These are phyloP conservation scores for Aelia acuminata DNA, from an alignment of 2,888 invertebrate genomes.

Conservation along the genomic window DNA sequence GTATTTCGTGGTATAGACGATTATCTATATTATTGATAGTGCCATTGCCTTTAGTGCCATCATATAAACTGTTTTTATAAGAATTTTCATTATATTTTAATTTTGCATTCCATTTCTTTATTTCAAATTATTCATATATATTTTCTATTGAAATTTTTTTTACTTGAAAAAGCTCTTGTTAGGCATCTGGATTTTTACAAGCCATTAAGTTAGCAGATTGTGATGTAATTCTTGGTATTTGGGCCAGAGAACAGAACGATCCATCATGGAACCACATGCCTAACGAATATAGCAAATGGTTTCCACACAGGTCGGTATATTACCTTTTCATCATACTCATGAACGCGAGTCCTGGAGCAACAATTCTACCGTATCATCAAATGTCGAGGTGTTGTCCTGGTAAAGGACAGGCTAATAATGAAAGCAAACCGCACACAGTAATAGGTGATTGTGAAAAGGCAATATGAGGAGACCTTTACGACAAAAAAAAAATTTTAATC, in stretches of 20 bases:
- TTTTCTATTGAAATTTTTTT: neutral
- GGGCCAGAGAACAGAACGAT: conserved; percentile 19
- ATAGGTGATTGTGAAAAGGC: neutral
- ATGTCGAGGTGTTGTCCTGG: neutral
- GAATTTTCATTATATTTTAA: too few relatives aligned
- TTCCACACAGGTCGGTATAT: neutral
- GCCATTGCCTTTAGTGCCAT: too few relatives aligned
- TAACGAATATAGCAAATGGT: neutral
- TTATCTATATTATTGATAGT: too few relatives aligned
- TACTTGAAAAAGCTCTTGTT: neutral
- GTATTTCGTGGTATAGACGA: too few relatives aligned
- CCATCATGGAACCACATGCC: conserved; percentile 26
- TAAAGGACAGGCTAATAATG: neutral
- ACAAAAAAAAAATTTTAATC: neutral
- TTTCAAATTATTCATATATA: too few relatives aligned
- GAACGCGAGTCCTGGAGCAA: neutral
- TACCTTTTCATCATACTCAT: neutral
- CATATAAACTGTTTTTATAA: too few relatives aligned
- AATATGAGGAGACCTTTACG: neutral
- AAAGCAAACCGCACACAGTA: neutral
- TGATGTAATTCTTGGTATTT: neutral
- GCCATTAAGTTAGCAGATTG: neutral
- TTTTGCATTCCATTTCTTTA: too few relatives aligned
- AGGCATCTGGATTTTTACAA: neutral
- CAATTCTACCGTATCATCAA: neutral